Conservation (phyloP, 92 coral and sea anemone species). For the Scolanthus callimorphus region DNA sequence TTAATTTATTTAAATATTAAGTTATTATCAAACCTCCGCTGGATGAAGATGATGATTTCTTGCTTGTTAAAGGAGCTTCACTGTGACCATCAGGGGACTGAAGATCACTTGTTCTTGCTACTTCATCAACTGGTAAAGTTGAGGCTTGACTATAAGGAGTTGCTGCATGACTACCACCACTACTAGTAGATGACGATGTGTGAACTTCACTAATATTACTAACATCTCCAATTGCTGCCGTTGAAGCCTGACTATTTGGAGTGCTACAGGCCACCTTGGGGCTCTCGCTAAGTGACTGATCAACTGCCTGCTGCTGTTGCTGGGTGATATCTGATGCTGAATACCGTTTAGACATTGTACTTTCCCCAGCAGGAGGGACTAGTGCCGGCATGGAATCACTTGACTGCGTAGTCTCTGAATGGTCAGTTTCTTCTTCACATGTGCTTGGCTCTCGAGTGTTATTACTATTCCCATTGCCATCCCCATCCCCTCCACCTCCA, state of each 20-base stretch:
- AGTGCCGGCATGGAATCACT: slow-evolving; percentile 31
- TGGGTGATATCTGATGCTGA: no score
- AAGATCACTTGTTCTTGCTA: slow-evolving; percentile 32
- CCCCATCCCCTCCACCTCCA: slow-evolving; percentile 27
- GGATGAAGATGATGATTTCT: slow-evolving; percentile 47
- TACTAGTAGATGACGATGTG: not conserved
- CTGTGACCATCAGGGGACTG: slow-evolving; percentile 22
- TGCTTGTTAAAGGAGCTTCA: slow-evolving; percentile 24
- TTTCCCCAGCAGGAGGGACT: no score
- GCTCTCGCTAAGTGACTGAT: slow-evolving; percentile 3
- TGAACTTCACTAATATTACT: not conserved
- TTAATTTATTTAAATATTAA: no score
- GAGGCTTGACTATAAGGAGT: not conserved
- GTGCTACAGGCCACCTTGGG: slow-evolving; percentile 1
- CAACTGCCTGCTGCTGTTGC: not conserved
- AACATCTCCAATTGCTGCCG: slow-evolving; percentile 49
- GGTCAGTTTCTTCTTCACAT: slow-evolving; percentile 47
- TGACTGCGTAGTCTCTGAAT: slow-evolving; percentile 40
- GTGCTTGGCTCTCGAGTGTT: slow-evolving; percentile 28
- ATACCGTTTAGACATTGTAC: no score
- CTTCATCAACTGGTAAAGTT: slow-evolving; percentile 13
- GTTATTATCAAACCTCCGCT: slow-evolving; percentile 40
- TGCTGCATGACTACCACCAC: not conserved
- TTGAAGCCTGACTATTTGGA: slow-evolving; percentile 64
- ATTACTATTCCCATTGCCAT: slow-evolving; percentile 3